Evolutionary conservation across 2,888 invertebrate genomes (phyloP).

Genomic region (Hyalella azteca): DNA sequence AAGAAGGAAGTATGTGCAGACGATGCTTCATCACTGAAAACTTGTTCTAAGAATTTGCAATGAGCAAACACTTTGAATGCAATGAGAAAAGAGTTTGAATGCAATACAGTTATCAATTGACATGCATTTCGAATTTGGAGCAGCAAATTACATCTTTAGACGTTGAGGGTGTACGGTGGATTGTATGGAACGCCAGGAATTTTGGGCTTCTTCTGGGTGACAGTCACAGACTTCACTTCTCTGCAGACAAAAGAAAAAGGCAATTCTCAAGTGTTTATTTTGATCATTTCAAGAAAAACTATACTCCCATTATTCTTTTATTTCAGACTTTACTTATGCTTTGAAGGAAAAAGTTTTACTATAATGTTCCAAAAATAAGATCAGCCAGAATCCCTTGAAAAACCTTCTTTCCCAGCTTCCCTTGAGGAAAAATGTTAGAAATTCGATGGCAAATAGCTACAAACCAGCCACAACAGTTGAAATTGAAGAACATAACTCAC

Average conservation of each 20-base stretch:
- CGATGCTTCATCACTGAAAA: no score
- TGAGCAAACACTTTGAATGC: no score
- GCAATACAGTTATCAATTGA: no score
- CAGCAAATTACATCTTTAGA: no score
- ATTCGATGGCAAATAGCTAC: no score
- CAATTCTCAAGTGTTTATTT: no score
- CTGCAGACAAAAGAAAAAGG: not conserved
- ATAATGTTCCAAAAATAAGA: not conserved
- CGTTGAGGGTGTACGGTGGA: not conserved
- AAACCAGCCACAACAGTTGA: no score
- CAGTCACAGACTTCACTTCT: not conserved
- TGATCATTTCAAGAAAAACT: not conserved
- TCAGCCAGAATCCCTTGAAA: not conserved
- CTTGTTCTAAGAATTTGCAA: no score
- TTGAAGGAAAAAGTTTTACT: not conserved
- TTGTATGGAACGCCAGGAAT: constrained; percentile 22
- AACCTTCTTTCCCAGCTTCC: not conserved
- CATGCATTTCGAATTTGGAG: no score
- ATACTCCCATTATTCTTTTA: not conserved
- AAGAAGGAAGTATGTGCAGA: no score
- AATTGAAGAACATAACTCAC: not conserved
- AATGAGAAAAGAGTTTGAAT: no score
- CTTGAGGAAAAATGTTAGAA: no score
- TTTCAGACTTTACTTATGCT: not conserved
- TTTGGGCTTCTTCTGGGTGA: not conserved